Percentiles rank a stretch among this genome's conserved stretches.
Evolutionary conservation across 2,888 invertebrate genomes (phyloP).

Genomic region (Orthosia incerta): DNA sequence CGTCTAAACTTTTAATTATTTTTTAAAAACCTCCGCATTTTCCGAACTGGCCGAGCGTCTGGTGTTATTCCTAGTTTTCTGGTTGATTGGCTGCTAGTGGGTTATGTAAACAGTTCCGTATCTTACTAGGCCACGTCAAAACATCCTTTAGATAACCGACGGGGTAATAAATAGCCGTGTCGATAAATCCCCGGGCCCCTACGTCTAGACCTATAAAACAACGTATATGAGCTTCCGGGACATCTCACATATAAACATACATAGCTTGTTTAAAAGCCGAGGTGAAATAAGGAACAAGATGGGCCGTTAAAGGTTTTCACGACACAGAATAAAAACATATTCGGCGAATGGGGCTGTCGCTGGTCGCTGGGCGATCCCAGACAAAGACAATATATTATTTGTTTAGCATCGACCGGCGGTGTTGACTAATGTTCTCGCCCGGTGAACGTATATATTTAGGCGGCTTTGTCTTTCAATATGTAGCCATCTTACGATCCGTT

Average conservation of each 20-base stretch:
- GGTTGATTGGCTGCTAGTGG: conserved; percentile 17
- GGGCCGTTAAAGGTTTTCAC: conserved; percentile 50
- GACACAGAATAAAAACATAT: conserved; percentile 52
- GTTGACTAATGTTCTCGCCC: conserved; percentile 66
- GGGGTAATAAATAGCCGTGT: conserved; percentile 26
- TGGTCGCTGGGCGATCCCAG: conserved; percentile 27
- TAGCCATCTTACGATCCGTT: conserved; percentile 42
- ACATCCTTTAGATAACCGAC: conserved; percentile 40
- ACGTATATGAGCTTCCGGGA: conserved; percentile 42
- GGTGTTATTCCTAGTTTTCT: conserved; percentile 7
- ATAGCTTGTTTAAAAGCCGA: conserved; percentile 48
- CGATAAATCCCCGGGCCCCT: conserved; percentile 42
- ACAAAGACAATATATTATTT: conserved; percentile 65
- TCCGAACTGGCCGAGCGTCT: conserved; percentile 2
- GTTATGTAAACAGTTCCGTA: conserved; percentile 25
- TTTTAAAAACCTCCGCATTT: conserved; percentile 25
- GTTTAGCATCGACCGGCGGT: conserved; percentile 64
- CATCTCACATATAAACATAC: conserved; percentile 40
- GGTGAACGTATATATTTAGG: conserved; percentile 58
- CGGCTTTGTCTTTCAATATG: conserved; percentile 63
- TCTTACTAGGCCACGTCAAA: conserved; percentile 19
- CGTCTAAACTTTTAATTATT: conserved; percentile 57
- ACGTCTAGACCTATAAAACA: conserved; percentile 53
- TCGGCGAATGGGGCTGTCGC: conserved; percentile 13
- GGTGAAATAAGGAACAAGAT: conserved; percentile 49